Percentiles rank a stretch among this genome's conserved stretches.
Evolutionary conservation across 1,140 invertebrate genomes (phyloP).

Genomic region (Bradysia coprophila): DNA sequence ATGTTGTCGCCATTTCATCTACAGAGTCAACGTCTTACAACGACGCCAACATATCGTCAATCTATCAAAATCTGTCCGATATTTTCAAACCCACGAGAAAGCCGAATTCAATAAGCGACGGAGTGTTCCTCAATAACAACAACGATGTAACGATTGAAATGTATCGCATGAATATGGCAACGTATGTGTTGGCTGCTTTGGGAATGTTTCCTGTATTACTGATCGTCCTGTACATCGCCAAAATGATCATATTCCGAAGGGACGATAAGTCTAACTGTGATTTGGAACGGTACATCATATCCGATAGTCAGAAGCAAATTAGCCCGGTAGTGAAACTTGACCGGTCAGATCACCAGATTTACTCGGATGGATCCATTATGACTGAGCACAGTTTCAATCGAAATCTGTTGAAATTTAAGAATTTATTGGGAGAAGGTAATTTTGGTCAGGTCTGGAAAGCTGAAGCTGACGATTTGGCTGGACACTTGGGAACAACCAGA

Average conservation of each 20-base stretch:
- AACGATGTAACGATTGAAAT: slow-evolving; percentile 30
- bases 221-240: slow-evolving; percentile 30
- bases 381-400: slow-evolving; percentile 55
- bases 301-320: slow-evolving; percentile 25
- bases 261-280: slow-evolving; percentile 34
- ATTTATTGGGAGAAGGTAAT: slow-evolving; percentile 62
- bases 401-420: slow-evolving; percentile 57
- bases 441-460: slow-evolving; percentile 78
- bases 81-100: slow-evolving; percentile 1
- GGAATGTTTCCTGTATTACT: slow-evolving; percentile 35
- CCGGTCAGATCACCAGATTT: slow-evolving; percentile 26
- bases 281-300: slow-evolving; percentile 34
- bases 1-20: not conserved
- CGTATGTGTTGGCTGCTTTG: slow-evolving; percentile 34
- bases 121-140: slow-evolving; percentile 9
- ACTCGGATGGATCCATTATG: slow-evolving; percentile 27
- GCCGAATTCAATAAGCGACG: slow-evolving; percentile 1
- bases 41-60: slow-evolving; percentile 3
- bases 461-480: slow-evolving; percentile 57
- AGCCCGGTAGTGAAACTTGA: slow-evolving; percentile 21
- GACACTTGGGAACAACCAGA: slow-evolving; percentile 52
- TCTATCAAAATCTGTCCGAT: not conserved
- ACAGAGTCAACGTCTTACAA: not conserved
- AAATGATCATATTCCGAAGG: slow-evolving; percentile 30
- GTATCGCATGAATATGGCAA: slow-evolving; percentile 32